Conservation (phyloP, 2,888 invertebrate species). For the Chalcis sispes region DNA sequence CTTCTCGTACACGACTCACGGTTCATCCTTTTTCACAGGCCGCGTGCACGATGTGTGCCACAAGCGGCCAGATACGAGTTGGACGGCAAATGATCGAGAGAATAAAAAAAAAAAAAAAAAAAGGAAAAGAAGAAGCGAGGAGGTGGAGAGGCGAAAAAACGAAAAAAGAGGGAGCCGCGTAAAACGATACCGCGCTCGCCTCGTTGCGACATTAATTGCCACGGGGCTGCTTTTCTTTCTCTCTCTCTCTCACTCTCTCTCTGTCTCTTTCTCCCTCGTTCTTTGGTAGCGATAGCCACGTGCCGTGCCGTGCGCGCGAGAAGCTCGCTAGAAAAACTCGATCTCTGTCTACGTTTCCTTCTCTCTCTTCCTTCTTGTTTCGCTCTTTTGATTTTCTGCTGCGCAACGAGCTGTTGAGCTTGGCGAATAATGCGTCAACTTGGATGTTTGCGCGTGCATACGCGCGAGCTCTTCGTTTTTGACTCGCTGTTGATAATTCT, state of each 20-base stretch:
- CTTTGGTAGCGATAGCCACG: background rate
- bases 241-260: constrained; percentile 5
- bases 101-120: constrained; percentile 5
- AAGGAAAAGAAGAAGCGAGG: background rate
- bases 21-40: background rate
- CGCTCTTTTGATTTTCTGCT: constrained; percentile 39
- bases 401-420: background rate
- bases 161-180: background rate
- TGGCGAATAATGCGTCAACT: background rate
- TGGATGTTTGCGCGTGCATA: background rate
- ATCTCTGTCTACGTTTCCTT: too few relatives aligned
- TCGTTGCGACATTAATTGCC: constrained; percentile 42
- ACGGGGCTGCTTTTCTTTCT: constrained; percentile 1
- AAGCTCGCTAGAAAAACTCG: constrained; percentile 34
- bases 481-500: background rate
- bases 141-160: background rate
- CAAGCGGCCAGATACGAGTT: background rate
- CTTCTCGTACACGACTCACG: background rate
- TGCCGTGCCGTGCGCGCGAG: background rate
- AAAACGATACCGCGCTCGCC: constrained; percentile 29
- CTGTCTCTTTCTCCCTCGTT: background rate
- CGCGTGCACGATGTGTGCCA: background rate
- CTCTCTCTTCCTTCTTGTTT: constrained; percentile 24
- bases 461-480: background rate
- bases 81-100: background rate